Percentiles rank a stretch among this genome's conserved stretches.
These are phyloP conservation scores for Atherix ibis DNA, from an alignment of 2,888 invertebrate species.

Conservation along the genomic window DNA sequence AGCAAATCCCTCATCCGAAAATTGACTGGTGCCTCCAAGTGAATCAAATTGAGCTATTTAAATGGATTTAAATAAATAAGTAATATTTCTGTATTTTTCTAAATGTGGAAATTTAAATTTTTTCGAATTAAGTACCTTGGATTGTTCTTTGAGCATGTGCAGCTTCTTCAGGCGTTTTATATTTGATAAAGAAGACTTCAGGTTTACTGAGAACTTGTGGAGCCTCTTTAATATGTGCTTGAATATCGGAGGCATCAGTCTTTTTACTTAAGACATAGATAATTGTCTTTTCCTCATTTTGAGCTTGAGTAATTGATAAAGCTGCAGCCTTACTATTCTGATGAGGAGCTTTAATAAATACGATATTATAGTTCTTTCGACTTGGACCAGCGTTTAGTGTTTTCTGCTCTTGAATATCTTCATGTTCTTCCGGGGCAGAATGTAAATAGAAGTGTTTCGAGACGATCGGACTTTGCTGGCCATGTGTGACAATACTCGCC, in stretches of 20 bases:
- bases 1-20: not conserved
- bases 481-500: too few species aligned
- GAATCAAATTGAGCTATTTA: not conserved
- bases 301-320: slow-evolving; percentile 20
- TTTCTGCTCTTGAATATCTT: not conserved
- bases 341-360: slow-evolving; percentile 30
- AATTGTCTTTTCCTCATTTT: slow-evolving; percentile 31
- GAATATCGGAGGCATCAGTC: slow-evolving; percentile 23
- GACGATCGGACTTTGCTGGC: not conserved
- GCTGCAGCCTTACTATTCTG: slow-evolving; percentile 21
- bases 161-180: slow-evolving; percentile 31
- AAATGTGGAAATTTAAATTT: too few species aligned
- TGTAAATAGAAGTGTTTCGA: not conserved
- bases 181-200: slow-evolving; percentile 33
- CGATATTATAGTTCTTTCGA: slow-evolving; percentile 30
- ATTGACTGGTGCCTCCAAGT: not conserved
- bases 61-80: too few species aligned
- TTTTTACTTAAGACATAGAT: slow-evolving; percentile 31
- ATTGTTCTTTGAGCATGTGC: slow-evolving; percentile 29
- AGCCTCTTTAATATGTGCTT: slow-evolving; percentile 26
- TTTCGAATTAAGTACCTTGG: slow-evolving; percentile 17
- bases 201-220: slow-evolving; percentile 27
- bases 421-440: not conserved
- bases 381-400: slow-evolving; percentile 21
- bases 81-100: too few species aligned